These are phyloP conservation scores for Tokudaia muenninki DNA, from an alignment of 2,797 vertebrate species.

Conservation along the genomic window DNA sequence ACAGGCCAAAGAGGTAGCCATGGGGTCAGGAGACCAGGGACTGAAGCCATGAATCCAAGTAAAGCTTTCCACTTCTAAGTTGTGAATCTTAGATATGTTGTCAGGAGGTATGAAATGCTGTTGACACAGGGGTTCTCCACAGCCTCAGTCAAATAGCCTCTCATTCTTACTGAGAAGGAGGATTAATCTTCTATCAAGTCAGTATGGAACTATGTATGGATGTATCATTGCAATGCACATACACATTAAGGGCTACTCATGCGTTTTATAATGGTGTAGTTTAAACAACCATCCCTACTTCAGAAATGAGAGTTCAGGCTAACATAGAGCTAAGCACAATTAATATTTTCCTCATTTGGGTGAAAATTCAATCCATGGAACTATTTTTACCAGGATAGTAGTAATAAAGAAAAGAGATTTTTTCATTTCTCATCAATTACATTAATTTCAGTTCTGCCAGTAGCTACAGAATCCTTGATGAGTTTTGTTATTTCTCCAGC, in stretches of 20 bases:
- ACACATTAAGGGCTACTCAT: neutral
- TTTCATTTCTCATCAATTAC: slow-evolving; percentile 22
- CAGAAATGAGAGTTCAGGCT: neutral
- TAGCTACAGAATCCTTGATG: slow-evolving; percentile 6
- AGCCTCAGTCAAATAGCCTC: neutral
- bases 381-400: neutral
- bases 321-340: neutral
- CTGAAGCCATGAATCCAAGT: neutral
- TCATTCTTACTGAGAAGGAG: neutral
- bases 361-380: neutral
- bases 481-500: slow-evolving; percentile 5
- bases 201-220: neutral
- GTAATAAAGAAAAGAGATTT: slow-evolving; percentile 31
- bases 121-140: neutral
- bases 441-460: slow-evolving; percentile 33
- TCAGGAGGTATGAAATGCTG: neutral
- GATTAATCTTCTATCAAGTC: neutral
- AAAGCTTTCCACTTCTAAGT: neutral
- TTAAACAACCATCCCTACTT: neutral
- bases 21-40: neutral
- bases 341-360: neutral
- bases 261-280: neutral
- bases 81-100: neutral
- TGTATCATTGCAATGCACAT: neutral
- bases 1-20: neutral